Percentiles rank a stretch among this genome's conserved stretches.
phyloP scores from a whole-genome alignment of 1,140 invertebrate genomes.

The Kradibia gibbosae region DNA sequence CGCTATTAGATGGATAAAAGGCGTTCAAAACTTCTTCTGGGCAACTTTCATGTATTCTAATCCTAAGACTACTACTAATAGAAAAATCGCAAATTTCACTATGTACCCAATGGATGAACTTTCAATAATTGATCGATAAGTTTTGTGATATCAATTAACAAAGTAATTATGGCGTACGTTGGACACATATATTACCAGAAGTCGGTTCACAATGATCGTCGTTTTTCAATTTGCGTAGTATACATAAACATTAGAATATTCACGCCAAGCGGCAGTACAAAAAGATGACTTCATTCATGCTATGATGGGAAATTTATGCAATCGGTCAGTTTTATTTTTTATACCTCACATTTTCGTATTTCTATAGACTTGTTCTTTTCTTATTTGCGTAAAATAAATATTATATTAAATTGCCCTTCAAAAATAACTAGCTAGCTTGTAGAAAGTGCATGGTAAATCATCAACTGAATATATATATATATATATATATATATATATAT shows the following conservation, averaged over 20 bases:
- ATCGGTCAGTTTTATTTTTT: constrained; percentile 54
- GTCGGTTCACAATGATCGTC: constrained; percentile 36
- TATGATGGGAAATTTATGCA: constrained; percentile 60
- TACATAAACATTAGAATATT: constrained; percentile 21
- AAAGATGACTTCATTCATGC: constrained; percentile 44
- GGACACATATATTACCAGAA: neutral
- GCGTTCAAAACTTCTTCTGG: neutral
- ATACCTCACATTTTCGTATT: constrained; percentile 1
- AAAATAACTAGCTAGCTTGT: neutral
- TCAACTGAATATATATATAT: neutral
- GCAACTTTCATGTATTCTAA: neutral
- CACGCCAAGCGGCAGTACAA: neutral
- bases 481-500: too few species aligned
- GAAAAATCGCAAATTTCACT: neutral
- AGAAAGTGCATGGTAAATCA: constrained; percentile 18
- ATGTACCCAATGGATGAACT: neutral
- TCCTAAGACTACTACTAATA: neutral
- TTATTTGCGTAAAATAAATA: too few species aligned
- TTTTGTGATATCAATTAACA: neutral
- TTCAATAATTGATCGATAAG: constrained; percentile 6
- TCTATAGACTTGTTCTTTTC: neutral
- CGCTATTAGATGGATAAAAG: neutral
- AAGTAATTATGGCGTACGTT: constrained; percentile 27
- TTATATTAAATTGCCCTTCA: neutral
- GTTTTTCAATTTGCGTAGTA: constrained; percentile 28